A percentile compares a stretch with the other conserved stretches of the same genome.
Evolutionary conservation across 2,888 invertebrate genomes (phyloP).

Genomic region (Macaria notata): DNA sequence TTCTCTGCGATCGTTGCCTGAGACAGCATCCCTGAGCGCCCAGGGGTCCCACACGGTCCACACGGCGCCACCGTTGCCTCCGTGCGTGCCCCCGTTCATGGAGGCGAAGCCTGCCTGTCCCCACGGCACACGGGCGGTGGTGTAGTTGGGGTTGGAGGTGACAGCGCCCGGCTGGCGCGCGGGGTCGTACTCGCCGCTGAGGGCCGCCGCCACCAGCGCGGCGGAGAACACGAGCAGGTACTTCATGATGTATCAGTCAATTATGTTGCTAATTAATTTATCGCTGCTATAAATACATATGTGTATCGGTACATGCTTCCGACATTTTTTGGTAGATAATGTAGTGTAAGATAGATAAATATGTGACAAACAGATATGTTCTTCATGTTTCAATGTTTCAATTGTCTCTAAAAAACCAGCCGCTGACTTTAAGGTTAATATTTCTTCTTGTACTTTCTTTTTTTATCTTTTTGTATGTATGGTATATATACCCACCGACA

Average conservation of each 20-base stretch:
- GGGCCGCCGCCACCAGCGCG: slow-evolving; percentile 3
- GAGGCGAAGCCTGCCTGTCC: slow-evolving; percentile 15
- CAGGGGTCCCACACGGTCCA: slow-evolving; percentile 25
- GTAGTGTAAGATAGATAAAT: too few relatives aligned
- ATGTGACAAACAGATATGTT: too few relatives aligned
- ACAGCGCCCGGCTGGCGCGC: slow-evolving; percentile 1
- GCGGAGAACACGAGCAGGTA: slow-evolving; percentile 7
- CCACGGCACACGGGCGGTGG: slow-evolving; percentile 2
- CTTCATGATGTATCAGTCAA: slow-evolving; percentile 8
- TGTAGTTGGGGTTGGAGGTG: not conserved
- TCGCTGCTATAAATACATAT: too few relatives aligned
- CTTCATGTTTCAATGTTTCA: too few relatives aligned
- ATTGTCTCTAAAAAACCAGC: too few relatives aligned
- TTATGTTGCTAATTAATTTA: too few relatives aligned
- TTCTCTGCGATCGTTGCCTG: slow-evolving; percentile 6
- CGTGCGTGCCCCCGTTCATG: slow-evolving; percentile 8
- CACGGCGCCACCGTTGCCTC: slow-evolving; percentile 17
- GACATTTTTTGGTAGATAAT: too few relatives aligned
- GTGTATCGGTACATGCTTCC: too few relatives aligned
- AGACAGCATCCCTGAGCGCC: slow-evolving; percentile 17
- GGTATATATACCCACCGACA: too few relatives aligned
- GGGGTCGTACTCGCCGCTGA: slow-evolving; percentile 4
- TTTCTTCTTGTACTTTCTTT: too few relatives aligned
- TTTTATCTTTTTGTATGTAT: too few relatives aligned
- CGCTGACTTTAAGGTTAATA: too few relatives aligned